Evolutionary conservation across 1,140 invertebrate species (phyloP).

Genomic region (Drosophila micromelanica): DNA sequence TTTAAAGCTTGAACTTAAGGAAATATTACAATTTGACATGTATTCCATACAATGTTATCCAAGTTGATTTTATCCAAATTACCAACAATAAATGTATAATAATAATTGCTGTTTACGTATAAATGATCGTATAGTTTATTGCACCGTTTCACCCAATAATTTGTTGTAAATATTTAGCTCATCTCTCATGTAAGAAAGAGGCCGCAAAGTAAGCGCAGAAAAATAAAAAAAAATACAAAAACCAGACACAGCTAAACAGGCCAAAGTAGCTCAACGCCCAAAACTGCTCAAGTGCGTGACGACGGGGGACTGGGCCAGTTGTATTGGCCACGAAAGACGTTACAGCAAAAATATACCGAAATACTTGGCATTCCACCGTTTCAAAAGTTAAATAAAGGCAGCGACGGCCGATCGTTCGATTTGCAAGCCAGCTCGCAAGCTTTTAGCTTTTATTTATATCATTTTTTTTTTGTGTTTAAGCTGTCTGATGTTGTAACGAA

Average conservation of each 20-base stretch:
- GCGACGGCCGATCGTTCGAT: constrained; percentile 45
- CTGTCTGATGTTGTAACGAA: constrained; percentile 60
- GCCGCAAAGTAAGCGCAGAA: constrained; percentile 35
- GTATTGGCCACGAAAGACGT: constrained; percentile 19
- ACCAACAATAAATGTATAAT: too few relatives aligned
- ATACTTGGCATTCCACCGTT: constrained; percentile 65
- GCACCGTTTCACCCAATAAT: constrained; percentile 4
- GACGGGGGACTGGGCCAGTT: constrained; percentile 27
- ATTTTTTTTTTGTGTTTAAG: constrained; percentile 5
- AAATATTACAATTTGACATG: too few relatives aligned
- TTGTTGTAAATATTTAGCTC: constrained; percentile 22
- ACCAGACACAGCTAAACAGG: constrained; percentile 45
- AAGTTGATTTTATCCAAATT: too few relatives aligned
- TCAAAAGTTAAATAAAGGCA: constrained; percentile 63
- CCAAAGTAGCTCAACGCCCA: constrained; percentile 55
- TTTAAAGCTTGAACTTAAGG: background rate
- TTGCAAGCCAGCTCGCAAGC: constrained; percentile 24
- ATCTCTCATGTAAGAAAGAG: constrained; percentile 48
- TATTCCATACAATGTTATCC: too few relatives aligned
- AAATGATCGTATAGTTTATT: background rate
- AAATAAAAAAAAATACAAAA: constrained; percentile 20
- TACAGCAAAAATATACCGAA: constrained; percentile 40
- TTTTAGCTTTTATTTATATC: constrained; percentile 22
- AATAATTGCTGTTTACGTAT: background rate
- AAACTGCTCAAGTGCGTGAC: constrained; percentile 50